A percentile compares a stretch with the other conserved stretches of the same genome.
Conservation (phyloP, 2,113 vertebrate genomes). For the Equus przewalskii region DNA sequence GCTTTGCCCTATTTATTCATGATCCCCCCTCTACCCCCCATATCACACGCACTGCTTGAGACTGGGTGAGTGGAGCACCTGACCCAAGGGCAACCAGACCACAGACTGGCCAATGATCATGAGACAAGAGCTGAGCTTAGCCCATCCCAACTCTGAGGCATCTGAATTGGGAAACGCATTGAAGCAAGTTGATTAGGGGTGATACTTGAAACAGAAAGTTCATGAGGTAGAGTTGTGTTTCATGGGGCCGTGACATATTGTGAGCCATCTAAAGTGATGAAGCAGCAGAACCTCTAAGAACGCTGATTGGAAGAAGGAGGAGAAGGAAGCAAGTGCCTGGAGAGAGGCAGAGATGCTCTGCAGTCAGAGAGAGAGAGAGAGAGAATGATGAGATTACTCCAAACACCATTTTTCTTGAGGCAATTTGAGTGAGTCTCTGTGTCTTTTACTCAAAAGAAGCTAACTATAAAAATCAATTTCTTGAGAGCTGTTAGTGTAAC, state of each 20-base stretch:
- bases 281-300: neutral
- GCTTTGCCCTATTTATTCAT: neutral
- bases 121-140: neutral
- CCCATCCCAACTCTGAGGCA: neutral
- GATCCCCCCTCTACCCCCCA: neutral
- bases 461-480: conserved; percentile 21
- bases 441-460: neutral
- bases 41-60: neutral
- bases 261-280: neutral
- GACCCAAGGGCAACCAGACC: neutral
- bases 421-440: neutral
- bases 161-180: neutral
- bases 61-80: rapidly evolving
- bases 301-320: neutral
- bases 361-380: neutral
- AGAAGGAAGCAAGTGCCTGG: neutral
- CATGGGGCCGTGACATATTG: neutral
- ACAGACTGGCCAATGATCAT: neutral
- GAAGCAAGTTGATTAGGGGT: neutral
- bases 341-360: too few relatives aligned
- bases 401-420: neutral
- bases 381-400: neutral
- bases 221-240: too few relatives aligned
- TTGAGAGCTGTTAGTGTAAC: neutral
- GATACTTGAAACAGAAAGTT: neutral